A percentile compares a stretch with the other conserved stretches of the same genome.
Conservation (phyloP, 2,797 vertebrate species). For the Erpetoichthys calabaricus region DNA sequence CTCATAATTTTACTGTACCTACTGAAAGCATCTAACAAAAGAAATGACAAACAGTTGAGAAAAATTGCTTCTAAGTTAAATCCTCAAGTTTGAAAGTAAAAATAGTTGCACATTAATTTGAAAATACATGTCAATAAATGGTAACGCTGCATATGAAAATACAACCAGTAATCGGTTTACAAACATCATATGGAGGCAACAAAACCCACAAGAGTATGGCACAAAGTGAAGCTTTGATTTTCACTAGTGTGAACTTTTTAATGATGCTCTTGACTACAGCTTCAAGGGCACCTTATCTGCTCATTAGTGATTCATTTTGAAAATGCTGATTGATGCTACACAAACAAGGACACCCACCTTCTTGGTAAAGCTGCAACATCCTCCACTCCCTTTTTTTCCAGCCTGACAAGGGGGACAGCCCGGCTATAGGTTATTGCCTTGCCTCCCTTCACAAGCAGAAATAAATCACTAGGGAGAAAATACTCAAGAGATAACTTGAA, state of each 20-base stretch:
- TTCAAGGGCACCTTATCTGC: slow-evolving; percentile 26
- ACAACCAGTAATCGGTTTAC: too few species aligned
- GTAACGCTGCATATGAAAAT: too few species aligned
- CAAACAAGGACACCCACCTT: slow-evolving; percentile 16
- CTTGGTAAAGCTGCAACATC: slow-evolving; percentile 10
- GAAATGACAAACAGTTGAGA: too few species aligned
- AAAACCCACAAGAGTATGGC: slow-evolving; percentile 10
- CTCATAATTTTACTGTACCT: too few species aligned
- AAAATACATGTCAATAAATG: too few species aligned
- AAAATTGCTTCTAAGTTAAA: neutral
- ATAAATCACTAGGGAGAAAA: slow-evolving; percentile 6
- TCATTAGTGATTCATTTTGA: slow-evolving; percentile 21
- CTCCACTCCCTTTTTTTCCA: slow-evolving; percentile 13
- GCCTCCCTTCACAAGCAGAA: neutral
- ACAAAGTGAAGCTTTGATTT: slow-evolving; percentile 8
- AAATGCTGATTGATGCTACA: slow-evolving; percentile 24
- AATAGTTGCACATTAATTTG: neutral
- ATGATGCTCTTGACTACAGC: slow-evolving; percentile 18
- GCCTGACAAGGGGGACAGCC: slow-evolving; percentile 6
- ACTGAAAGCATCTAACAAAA: too few species aligned
- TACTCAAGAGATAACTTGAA: neutral
- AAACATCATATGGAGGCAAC: too few species aligned
- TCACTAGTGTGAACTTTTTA: slow-evolving; percentile 14
- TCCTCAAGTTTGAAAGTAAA: neutral
- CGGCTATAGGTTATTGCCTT: slow-evolving; percentile 6